Percentiles rank a stretch among this genome's conserved stretches.
phyloP scores from a whole-genome alignment of 2,888 invertebrate genomes.

The Microctonus hyperodae region DNA sequence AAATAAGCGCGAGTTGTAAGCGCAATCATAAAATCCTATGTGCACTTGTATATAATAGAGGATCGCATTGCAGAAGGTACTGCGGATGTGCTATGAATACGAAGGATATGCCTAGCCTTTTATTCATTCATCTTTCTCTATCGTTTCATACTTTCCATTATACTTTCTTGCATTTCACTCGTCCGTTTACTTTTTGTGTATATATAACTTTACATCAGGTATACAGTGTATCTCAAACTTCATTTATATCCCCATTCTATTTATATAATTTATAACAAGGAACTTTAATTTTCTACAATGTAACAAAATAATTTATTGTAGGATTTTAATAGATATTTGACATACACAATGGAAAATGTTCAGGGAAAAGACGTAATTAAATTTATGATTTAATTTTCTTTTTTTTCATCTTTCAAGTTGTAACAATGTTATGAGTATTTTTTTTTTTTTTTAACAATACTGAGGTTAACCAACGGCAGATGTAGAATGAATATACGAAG shows the following conservation, averaged over 20 bases:
- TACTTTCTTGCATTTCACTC: conserved; percentile 13
- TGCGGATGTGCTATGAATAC: conserved; percentile 41
- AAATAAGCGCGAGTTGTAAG: no score
- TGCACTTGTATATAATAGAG: conserved; percentile 16
- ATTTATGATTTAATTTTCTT: conserved; percentile 6
- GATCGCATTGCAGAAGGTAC: conserved; percentile 30
- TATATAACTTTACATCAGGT: conserved; percentile 2
- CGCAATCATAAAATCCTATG: conserved; percentile 20
- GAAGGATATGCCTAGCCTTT: conserved; percentile 33
- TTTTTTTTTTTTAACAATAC: neutral
- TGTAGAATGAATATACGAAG: neutral
- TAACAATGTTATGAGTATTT: neutral
- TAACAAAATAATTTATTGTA: no score
- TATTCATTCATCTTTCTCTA: conserved; percentile 14
- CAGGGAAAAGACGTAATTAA: neutral
- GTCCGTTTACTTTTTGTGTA: conserved; percentile 10
- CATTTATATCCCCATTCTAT: no score
- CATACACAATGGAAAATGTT: no score
- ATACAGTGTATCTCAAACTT: conserved; percentile 12
- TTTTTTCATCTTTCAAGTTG: neutral
- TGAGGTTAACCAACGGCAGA: conserved; percentile 1
- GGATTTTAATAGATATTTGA: no score
- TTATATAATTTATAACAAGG: no score
- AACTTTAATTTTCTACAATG: no score
- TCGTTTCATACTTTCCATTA: no score